Conservation (phyloP, 2,797 vertebrate genomes). For the Chrysocyon brachyurus region DNA sequence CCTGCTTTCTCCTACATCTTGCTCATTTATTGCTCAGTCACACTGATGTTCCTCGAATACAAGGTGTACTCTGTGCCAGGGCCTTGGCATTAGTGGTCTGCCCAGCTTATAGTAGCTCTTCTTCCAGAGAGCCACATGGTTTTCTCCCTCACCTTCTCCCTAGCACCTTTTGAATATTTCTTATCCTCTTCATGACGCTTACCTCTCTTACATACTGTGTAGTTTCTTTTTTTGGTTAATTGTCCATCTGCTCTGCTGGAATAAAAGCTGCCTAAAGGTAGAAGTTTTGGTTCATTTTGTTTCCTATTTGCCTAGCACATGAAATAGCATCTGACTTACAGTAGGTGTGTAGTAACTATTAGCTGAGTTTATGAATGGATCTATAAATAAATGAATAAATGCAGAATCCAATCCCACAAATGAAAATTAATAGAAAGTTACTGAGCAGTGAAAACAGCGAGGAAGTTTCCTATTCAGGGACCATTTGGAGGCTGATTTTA, state of each 20-base stretch:
- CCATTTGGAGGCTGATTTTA: background rate
- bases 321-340: background rate
- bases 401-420: background rate
- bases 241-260: background rate
- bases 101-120: background rate
- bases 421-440: background rate
- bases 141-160: background rate
- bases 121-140: background rate
- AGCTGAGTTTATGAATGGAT: background rate
- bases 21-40: background rate
- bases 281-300: background rate
- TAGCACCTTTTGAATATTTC: background rate
- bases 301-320: background rate
- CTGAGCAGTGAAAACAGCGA: background rate
- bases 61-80: background rate
- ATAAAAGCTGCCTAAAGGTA: background rate
- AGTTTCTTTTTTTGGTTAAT: background rate
- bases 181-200: background rate
- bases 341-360: background rate
- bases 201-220: background rate
- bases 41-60: background rate
- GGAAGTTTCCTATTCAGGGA: background rate
- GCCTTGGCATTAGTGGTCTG: background rate
- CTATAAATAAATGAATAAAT: background rate
- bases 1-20: background rate